Conservation (phyloP, 2,113 vertebrate genomes). For the Rhinoptilus africanus region DNA sequence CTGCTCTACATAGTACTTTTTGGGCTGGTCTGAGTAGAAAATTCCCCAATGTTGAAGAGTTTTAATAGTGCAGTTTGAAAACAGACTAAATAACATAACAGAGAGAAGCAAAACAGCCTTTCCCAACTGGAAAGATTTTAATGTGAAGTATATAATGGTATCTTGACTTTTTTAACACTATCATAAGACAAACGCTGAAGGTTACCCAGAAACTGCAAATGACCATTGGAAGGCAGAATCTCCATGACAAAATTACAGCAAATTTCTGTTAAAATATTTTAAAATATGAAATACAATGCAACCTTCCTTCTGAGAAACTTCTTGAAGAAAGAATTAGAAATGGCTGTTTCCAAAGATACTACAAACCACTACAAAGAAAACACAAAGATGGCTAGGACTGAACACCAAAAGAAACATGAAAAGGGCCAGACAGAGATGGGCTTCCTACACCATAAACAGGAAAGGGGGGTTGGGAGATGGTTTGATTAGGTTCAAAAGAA, state of each 20-base stretch:
- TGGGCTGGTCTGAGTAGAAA: neutral
- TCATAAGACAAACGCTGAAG: neutral
- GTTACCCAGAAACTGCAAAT: neutral
- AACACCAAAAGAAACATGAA: neutral
- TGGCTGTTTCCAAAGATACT: neutral
- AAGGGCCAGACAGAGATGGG: neutral
- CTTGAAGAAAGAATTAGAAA: neutral
- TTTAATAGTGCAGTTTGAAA: neutral
- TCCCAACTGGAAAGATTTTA: neutral
- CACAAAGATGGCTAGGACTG: neutral
- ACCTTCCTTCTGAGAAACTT: neutral
- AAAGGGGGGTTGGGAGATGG: neutral
- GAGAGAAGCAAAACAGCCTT: neutral
- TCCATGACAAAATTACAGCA: neutral
- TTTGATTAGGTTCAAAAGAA: neutral
- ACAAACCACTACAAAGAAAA: neutral
- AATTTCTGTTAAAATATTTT: neutral
- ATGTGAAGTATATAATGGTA: neutral
- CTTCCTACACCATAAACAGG: neutral
- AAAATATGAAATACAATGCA: neutral
- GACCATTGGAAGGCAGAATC: neutral
- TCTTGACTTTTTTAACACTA: neutral
- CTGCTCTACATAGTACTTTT: neutral
- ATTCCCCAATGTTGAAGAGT: neutral
- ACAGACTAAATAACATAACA: neutral